Percentiles rank a stretch among this genome's conserved stretches.
These are phyloP conservation scores for Malthinus flaveolus DNA, from an alignment of 2,888 invertebrate species.

Conservation along the genomic window DNA sequence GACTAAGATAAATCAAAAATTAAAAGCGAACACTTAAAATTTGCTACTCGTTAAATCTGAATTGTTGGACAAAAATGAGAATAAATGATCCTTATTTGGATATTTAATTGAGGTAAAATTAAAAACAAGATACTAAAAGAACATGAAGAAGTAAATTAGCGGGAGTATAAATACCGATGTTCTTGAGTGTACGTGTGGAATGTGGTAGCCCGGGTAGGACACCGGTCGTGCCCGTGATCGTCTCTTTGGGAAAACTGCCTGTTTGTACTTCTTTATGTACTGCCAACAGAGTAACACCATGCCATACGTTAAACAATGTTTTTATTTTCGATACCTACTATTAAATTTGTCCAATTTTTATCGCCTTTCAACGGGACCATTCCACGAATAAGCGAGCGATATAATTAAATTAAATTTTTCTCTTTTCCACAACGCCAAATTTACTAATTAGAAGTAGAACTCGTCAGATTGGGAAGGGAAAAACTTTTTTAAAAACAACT, in stretches of 20 bases:
- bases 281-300: conserved; percentile 35
- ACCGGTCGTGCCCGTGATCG: conserved; percentile 29
- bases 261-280: conserved; percentile 32
- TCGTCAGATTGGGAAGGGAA: too few species aligned
- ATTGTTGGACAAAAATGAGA: neutral
- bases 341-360: conserved; percentile 2
- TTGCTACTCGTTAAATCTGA: neutral
- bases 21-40: neutral
- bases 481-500: too few species aligned
- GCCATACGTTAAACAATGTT: conserved; percentile 30
- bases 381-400: too few species aligned
- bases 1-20: conserved; percentile 21
- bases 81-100: too few species aligned
- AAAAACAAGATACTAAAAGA: neutral
- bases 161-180: conserved; percentile 25
- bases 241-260: conserved; percentile 28
- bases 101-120: conserved; percentile 1
- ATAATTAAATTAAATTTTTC: too few species aligned
- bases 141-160: conserved; percentile 17
- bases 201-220: conserved; percentile 40
- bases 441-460: too few species aligned
- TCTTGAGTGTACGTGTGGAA: conserved; percentile 37
- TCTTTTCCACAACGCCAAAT: too few species aligned
- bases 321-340: conserved; percentile 17
- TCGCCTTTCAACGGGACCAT: neutral